Base-by-base conservation (phyloP, 2,113 vertebrate genomes). In the Cathartes aura region DNA sequence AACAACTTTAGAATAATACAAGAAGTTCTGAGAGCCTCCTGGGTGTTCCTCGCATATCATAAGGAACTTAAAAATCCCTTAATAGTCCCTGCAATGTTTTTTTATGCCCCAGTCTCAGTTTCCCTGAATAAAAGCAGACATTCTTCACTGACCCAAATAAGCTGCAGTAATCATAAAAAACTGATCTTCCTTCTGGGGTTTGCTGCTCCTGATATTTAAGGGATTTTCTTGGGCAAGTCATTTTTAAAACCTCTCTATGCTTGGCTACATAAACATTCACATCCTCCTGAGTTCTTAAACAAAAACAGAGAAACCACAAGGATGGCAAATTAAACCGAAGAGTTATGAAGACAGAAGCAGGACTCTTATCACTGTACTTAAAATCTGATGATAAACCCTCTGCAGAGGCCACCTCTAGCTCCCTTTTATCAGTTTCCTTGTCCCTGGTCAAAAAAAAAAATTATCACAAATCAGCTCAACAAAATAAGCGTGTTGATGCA, bases 71-170 rank as follows among this genome's bases (percentile, higher is more conserved):
- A 92, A 95, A 96, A 86, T 91, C 88, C 79, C 95, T 83, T 82
- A 93, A 90, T 53, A 88, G 90, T 34, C 63, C 88, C 74, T 58
- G 38, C 60, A 83, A 76, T 83, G 55, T 15, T 48, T 76, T 89
- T 95, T 95, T 81, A 82, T 66, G 89, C 45, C 34, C 58, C 53
- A 89, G 70, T 70, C 93, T 64, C 58, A 90, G 85, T 73, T 93
- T 45, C 63, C 67, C 74, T 58, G 67, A 93, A 92, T 81, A 93
- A 95, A 94, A 96, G 93, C 75, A 92, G 92, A 75, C 82, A 86
- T 85, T 96, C 71, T 93, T 93, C 92, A 93, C 58, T 95, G 95
- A 95, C 93, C 89, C 87, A 96, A 91, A 97, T 92, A 95, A 95
- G 86, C 76, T 20, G 21, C 79, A 92, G 74, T 80, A 66, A 86